Percentiles rank a stretch among this genome's conserved stretches.
Conservation (phyloP, 2,113 vertebrate species). For the Andinoacara biseriatus region DNA sequence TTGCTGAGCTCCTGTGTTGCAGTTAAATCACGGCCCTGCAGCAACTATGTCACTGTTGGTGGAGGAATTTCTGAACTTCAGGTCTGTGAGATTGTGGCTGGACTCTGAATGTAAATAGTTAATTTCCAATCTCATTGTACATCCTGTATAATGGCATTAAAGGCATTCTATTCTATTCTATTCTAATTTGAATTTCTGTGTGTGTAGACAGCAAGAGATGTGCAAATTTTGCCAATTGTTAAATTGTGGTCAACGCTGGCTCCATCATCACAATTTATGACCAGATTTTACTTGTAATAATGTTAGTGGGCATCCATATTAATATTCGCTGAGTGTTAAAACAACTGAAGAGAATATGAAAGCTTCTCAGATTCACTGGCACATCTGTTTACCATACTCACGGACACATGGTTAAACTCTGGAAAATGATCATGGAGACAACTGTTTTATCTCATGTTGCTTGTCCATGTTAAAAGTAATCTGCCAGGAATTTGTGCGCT, state of each 20-base stretch:
- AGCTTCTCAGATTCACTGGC: neutral
- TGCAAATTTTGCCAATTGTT: neutral
- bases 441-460: constrained; percentile 2
- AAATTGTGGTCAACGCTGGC: neutral
- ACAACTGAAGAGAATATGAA: neutral
- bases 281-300: neutral
- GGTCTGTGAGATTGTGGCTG: neutral
- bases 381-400: constrained; percentile 5
- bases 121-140: too few species aligned
- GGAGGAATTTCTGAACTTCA: neutral
- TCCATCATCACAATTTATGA: neutral
- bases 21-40: neutral
- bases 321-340: neutral
- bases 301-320: too few species aligned
- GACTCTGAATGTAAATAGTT: neutral
- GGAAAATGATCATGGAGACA: neutral
- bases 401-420: neutral
- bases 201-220: neutral
- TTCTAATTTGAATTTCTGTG: neutral
- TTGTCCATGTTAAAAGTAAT: neutral
- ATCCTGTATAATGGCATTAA: too few species aligned
- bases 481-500: neutral
- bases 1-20: neutral
- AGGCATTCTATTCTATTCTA: too few species aligned
- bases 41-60: neutral